These are phyloP conservation scores for Eriocheir sinensis DNA, from an alignment of 1,140 invertebrate species.

Conservation along the genomic window DNA sequence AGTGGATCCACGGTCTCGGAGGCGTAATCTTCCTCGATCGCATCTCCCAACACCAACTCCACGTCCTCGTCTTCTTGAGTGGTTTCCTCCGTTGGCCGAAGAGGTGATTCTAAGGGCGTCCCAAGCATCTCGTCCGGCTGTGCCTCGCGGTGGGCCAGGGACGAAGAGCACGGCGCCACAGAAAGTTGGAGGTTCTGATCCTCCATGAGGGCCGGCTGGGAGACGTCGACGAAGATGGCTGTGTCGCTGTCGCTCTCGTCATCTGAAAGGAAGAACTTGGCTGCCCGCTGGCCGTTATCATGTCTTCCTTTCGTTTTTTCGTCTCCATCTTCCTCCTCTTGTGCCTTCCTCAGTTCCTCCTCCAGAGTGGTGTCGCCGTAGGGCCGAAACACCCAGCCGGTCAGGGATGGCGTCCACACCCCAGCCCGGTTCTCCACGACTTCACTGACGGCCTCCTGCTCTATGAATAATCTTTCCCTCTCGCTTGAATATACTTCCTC, in stretches of 20 bases:
- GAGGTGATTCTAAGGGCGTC: not conserved
- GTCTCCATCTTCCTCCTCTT: conserved; percentile 26
- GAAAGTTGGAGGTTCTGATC: not conserved
- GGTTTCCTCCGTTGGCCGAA: not conserved
- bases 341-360: conserved; percentile 38
- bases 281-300: conserved; percentile 50
- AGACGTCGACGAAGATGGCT: conserved; percentile 61
- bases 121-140: not conserved
- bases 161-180: not conserved
- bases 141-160: not conserved
- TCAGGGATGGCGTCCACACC: not conserved
- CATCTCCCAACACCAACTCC: conserved; percentile 48
- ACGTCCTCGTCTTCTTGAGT: conserved; percentile 45
- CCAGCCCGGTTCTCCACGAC: not conserved
- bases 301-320: not conserved
- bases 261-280: conserved; percentile 66
- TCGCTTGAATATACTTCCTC: not conserved
- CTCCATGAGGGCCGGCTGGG: not conserved
- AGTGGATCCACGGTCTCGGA: conserved; percentile 5
- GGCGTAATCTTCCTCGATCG: not conserved
- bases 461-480: not conserved
- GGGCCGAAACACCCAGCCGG: conserved; percentile 42
- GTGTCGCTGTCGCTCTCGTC: conserved; percentile 69
- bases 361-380: not conserved
- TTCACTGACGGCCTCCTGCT: not conserved